These are phyloP conservation scores for Ips typographus DNA, from an alignment of 1,140 invertebrate genomes.

Conservation along the genomic window DNA sequence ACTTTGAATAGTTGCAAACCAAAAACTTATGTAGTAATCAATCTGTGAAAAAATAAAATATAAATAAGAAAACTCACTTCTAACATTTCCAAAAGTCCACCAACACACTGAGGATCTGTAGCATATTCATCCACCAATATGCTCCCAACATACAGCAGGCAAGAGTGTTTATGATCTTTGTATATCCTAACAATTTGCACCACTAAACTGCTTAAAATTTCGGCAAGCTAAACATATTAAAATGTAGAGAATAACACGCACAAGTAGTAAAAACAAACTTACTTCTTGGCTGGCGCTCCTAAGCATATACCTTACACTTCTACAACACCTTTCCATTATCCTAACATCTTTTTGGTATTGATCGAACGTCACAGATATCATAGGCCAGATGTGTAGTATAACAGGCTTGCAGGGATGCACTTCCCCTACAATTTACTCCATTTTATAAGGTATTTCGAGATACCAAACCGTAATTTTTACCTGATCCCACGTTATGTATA, in stretches of 20 bases:
- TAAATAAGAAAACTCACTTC: constrained; percentile 50
- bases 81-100: constrained; percentile 82
- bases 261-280: constrained; percentile 9
- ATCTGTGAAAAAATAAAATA: not conserved
- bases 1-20: too few species aligned
- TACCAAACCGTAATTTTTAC: constrained; percentile 29
- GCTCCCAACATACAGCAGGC: constrained; percentile 92
- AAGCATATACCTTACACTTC: constrained; percentile 86
- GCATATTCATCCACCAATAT: constrained; percentile 96
- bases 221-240: constrained; percentile 19
- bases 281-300: constrained; percentile 80
- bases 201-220: constrained; percentile 77
- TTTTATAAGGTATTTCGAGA: not conserved
- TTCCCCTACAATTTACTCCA: constrained; percentile 49
- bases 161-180: constrained; percentile 80
- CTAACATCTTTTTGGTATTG: constrained; percentile 79
- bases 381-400: constrained; percentile 84
- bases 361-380: constrained; percentile 74
- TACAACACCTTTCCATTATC: constrained; percentile 89
- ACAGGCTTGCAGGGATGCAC: constrained; percentile 81
- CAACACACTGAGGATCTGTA: constrained; percentile 65
- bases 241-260: too few species aligned
- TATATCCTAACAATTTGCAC: constrained; percentile 89
- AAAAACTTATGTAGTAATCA: constrained; percentile 7
- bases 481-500: constrained; percentile 47